A percentile compares a stretch with the other conserved stretches of the same genome.
phyloP scores from a whole-genome alignment of 2,888 invertebrate genomes.

The Fragum sueziense region DNA sequence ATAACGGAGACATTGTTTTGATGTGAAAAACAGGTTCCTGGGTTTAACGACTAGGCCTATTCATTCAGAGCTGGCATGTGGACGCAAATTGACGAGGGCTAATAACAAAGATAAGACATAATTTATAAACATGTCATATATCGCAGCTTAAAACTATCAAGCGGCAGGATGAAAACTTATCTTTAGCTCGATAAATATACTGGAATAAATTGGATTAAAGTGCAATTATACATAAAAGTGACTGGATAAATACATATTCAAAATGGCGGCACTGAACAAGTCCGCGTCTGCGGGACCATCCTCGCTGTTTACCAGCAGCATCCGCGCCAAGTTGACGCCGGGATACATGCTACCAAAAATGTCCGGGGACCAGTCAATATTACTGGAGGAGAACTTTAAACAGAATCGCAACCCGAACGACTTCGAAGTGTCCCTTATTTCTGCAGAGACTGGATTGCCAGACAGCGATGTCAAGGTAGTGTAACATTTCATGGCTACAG shows the following conservation, averaged over 20 bases:
- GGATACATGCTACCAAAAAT: constrained; percentile 68
- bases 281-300: constrained; percentile 10
- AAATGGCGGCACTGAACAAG: constrained; percentile 22
- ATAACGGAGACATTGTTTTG: neutral
- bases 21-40: too few relatives aligned
- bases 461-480: constrained; percentile 84
- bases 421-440: constrained; percentile 84
- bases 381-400: constrained; percentile 84
- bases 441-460: constrained; percentile 84
- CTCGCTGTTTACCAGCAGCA: constrained; percentile 54
- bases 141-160: too few relatives aligned
- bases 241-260: neutral
- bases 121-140: too few relatives aligned
- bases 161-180: too few relatives aligned
- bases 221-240: neutral
- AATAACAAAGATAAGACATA: too few relatives aligned
- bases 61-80: too few relatives aligned
- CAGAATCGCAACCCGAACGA: constrained; percentile 84
- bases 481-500: too few relatives aligned
- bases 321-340: constrained; percentile 73
- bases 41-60: too few relatives aligned
- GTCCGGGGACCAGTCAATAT: constrained; percentile 82
- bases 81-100: too few relatives aligned
- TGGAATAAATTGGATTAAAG: too few relatives aligned
- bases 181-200: too few relatives aligned